Base-by-base conservation (phyloP, 2,113 vertebrate genomes). In the Sterrhoptilus dennistouni region DNA sequence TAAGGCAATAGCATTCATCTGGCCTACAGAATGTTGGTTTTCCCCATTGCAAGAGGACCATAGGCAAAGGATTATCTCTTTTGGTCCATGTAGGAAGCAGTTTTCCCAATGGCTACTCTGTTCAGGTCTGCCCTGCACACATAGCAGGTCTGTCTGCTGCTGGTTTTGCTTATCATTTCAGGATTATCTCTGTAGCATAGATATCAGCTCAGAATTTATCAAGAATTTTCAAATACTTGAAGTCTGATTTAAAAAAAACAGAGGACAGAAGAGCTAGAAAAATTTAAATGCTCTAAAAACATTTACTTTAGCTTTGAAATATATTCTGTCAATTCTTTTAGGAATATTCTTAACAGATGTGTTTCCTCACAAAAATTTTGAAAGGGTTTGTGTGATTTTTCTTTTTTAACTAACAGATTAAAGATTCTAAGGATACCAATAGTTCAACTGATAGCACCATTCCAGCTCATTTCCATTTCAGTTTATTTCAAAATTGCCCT, bases 11-110 rank as follows among this genome's bases (percentile, higher is more conserved):
- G 12, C 11, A 4, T 44, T 78, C 8, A 25, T 13, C 12, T 69
- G 44, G 6, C 8, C 20, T 33, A 3, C 31, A 6, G 9, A 11
- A 10, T 21, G 6, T 12, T 64, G 16, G 38, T 12, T 50, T 61
- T 17, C 19, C 31, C 12, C 17, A 2, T 5, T 52, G 16, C 24
- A 54, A 27, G 23, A 59, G 52, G 20, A 13, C n/a, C 0, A 0
- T 1, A 40, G 23, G 5, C 12, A 64, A 47, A 54, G 49, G 16
- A 14, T 12, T 3, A 14, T 18, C 7, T 57, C 20, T 33, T 80
- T 63, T 28, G 52, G 9, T 9, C 10, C 5, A 16, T 0, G 3
- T 10, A 47, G 27, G 19, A 23, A 64, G 6, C 16, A 38, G 23
- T 45, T 76, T 76, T 33, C 8, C 54, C 16, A n/a, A 4, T 8